Evolutionary conservation across 2,113 vertebrate species (phyloP).

Genomic region (Cyrtonyx montezumae): DNA sequence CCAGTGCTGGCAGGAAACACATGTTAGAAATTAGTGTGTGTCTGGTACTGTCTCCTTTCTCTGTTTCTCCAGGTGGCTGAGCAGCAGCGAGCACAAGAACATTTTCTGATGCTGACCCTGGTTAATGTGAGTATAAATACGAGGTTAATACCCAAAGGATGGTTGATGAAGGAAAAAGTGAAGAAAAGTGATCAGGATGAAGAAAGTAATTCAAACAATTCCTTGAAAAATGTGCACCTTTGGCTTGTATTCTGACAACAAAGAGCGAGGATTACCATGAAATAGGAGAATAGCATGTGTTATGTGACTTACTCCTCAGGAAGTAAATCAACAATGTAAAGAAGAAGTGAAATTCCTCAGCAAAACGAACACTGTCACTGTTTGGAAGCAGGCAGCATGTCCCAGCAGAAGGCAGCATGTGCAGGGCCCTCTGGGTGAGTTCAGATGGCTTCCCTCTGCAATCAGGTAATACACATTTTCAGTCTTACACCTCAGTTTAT

Average conservation of each 20-base stretch:
- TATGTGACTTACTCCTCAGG: conserved; percentile 45
- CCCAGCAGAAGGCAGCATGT: not conserved
- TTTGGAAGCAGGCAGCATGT: not conserved
- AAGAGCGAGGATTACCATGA: conserved; percentile 47
- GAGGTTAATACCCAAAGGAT: conserved; percentile 62
- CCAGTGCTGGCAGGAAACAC: conserved; percentile 61
- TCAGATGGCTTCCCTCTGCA: not conserved
- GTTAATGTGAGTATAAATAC: conserved; percentile 55
- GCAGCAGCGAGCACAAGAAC: conserved; percentile 45
- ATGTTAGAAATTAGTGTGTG: conserved; percentile 62
- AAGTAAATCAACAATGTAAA: conserved; percentile 24
- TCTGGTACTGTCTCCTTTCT: conserved; percentile 67
- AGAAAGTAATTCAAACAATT: conserved; percentile 58
- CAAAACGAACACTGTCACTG: not conserved
- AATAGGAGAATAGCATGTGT: conserved; percentile 39
- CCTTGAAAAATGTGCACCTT: conserved; percentile 55
- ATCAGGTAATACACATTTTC: not conserved
- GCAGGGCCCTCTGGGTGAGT: not conserved
- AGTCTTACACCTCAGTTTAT: not conserved
- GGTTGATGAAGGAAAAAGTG: conserved; percentile 54
- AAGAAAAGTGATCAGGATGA: conserved; percentile 53
- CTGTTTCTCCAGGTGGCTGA: conserved; percentile 70
- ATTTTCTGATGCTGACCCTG: conserved; percentile 55
- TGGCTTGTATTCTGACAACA: conserved; percentile 58
- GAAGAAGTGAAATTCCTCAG: conserved; percentile 9